Percentiles rank a stretch among this genome's conserved stretches.
These are phyloP conservation scores for Papilio xuthus DNA, from an alignment of 1,140 invertebrate species.

Conservation along the genomic window DNA sequence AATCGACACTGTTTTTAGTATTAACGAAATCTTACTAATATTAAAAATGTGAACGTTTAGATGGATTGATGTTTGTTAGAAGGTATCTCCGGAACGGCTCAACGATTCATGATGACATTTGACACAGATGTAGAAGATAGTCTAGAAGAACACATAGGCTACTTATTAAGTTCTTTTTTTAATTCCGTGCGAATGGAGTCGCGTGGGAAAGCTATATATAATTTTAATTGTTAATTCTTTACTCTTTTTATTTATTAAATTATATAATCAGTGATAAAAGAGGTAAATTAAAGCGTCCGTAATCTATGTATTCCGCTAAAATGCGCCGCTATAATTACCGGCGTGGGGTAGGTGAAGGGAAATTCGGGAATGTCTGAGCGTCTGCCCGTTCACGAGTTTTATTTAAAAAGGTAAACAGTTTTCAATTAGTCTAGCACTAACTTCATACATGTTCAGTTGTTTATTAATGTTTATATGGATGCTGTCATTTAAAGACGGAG, in stretches of 20 bases:
- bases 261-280: conserved; percentile 14
- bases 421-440: conserved; percentile 35
- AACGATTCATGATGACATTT: no score
- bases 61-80: no score
- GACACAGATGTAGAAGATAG: no score
- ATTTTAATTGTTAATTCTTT: neutral
- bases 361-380: conserved; percentile 22
- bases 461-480: conserved; percentile 6
- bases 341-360: conserved; percentile 29
- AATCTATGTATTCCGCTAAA: conserved; percentile 25
- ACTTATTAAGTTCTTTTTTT: no score
- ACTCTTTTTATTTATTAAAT: neutral
- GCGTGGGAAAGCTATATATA: no score
- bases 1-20: neutral
- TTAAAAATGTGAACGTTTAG: no score
- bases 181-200: no score
- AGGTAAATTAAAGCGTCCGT: conserved; percentile 14
- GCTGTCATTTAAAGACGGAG: neutral
- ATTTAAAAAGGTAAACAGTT: conserved; percentile 39
- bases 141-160: no score
- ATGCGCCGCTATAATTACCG: conserved; percentile 31
- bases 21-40: no score
- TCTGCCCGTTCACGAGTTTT: conserved; percentile 12
- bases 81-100: no score
- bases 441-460: neutral